Base-by-base conservation (phyloP, 2,797 vertebrate species). In the Antennarius maculatus region DNA sequence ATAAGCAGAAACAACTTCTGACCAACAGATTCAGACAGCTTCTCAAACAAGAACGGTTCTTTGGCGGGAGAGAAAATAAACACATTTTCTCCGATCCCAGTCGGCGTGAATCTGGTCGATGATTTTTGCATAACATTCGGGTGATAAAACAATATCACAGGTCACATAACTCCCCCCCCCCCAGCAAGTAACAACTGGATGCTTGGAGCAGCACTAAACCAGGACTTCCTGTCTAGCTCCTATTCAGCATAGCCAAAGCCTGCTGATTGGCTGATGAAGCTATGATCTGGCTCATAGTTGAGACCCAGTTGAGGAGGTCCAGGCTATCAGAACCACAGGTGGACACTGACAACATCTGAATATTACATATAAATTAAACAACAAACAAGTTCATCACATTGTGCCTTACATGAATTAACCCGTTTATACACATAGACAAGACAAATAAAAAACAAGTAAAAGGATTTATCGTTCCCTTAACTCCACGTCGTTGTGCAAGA, bases 401-500 rank as follows among this genome's bases (percentile, higher is more conserved):
- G 52, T 27, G 48, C 51, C 53, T 42, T 66, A 59, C 70, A 74
- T 81, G 73, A 71, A 69, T 55, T 14, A 45, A 77, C 69, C 29
- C 17, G 0, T 60, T 60, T 43, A 75, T 43, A 74, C 58, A 84
- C 71, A 47, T 2, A 61, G 37, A 48, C 28, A 1, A 39, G 23
- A 77, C 39, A 51, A 51, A 71, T 64, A 80, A 77, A 80, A 23
- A 69, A 65, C 49, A 54, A 52, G 62, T 54, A 48, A 60, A 57
- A 53, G 68, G 31, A 29, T 61, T 23, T 66, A 71, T 79, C 49
- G 54, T 67, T 82, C 82, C 77, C 85, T 74, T 69, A 63, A 53
- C 16, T 70, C 68, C 52, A 69, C 47, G 6, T 42, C 16, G 16
- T 84, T 85, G 91, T 95, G 93, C 92, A 93, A 93, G 45, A 68